Evolutionary conservation across 2,113 vertebrate species (phyloP), one percentile per base, ranked within the genome.

Genomic region (Hyperopisus bebe): DNA sequence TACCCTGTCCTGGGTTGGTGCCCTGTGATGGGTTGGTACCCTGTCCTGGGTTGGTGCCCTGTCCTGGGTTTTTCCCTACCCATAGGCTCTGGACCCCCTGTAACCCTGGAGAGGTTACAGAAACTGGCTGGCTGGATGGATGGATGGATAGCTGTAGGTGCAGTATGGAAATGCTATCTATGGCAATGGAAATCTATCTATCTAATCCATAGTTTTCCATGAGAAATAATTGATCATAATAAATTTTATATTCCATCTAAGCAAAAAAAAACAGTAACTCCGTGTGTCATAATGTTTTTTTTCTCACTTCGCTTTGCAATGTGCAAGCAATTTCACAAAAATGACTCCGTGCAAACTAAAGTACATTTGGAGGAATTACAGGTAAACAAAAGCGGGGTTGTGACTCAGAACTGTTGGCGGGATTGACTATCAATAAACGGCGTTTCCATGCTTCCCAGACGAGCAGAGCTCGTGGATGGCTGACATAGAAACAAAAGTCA

Each of bases 241-340:
- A 66, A 66, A 66, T 27, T 9, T 31, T 66, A 66, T 66, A 66
- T 66, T 66, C 24, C 24, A 9, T 66, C 9, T 11, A 66, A 27
- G 62, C n/a, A 27, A 62, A 74, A 77, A 42, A 80, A 53, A 53
- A 62, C 55, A 80, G 74, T 39, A 80, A 80, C 74, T 19, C 3
- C 39, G 35, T 39, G 27, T 39, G 74, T 80, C 17, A 27, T 48
- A 50, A 47, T 13, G 44, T 46, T 83, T 85, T 83, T 85, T 50
- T 21, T 15, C 44, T 62, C 42, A 86, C 47, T 50, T 85, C 31
- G 47, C 83, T 27, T 48, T 85, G 42, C 83, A 85, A 85, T 50
- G 83, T 85, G 83, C 83, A 50, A 85, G 48, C 44, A 85, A 48
- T 85, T 85, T 85, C 44, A 48, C 83, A 50, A 48, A n/a, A 50